Conservation (phyloP, 2,888 invertebrate species). For the Cheiracanthium punctorium region DNA sequence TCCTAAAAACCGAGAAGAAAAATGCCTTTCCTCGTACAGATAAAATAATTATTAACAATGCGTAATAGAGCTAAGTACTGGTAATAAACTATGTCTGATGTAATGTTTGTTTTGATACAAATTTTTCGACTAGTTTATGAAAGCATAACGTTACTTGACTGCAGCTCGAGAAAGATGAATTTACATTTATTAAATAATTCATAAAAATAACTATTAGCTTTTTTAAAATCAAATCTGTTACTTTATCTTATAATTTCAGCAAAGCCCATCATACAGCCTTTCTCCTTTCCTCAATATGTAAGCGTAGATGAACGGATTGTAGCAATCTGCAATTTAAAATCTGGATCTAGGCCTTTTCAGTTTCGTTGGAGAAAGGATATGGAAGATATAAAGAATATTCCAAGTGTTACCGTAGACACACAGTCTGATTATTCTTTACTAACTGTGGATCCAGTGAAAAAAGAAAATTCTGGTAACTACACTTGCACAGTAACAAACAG, state of each 20-base stretch:
- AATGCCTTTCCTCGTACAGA: too few species aligned
- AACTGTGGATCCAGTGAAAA: conserved; percentile 44
- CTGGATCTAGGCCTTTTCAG: conserved; percentile 92
- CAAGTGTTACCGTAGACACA: conserved; percentile 34
- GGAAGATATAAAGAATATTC: conserved; percentile 35
- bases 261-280: conserved; percentile 82
- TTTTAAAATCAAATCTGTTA: too few species aligned
- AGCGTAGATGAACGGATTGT: conserved; percentile 89
- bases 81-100: too few species aligned
- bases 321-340: conserved; percentile 91
- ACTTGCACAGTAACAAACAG: conserved; percentile 48
- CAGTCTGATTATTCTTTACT: conserved; percentile 56
- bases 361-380: conserved; percentile 82
- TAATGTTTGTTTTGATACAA: too few species aligned
- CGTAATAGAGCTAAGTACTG: too few species aligned
- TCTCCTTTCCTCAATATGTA: conserved; percentile 87
- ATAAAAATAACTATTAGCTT: too few species aligned
- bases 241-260: conserved; percentile 33
- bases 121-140: too few species aligned
- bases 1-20: too few species aligned
- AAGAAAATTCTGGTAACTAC: conserved; percentile 60
- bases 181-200: too few species aligned
- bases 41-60: too few species aligned
- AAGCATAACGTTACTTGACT: too few species aligned
- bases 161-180: too few species aligned